These are phyloP conservation scores for Sander vitreus DNA, from an alignment of 2,113 vertebrate genomes.

Conservation along the genomic window DNA sequence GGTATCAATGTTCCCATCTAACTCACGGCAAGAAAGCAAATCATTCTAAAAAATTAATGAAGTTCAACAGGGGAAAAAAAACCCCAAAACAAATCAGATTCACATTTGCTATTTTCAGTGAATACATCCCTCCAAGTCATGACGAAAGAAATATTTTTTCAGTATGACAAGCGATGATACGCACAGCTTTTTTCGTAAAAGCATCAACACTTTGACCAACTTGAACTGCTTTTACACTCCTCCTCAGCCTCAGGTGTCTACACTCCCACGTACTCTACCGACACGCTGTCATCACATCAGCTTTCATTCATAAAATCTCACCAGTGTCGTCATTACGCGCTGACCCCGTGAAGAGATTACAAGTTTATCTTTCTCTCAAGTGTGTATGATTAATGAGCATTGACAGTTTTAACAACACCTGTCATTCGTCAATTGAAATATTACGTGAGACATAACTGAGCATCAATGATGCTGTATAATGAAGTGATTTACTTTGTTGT, in stretches of 20 bases:
- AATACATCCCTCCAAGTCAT: neutral
- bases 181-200: neutral
- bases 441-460: constrained; percentile 19
- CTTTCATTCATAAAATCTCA: constrained; percentile 55
- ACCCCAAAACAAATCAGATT: too few relatives aligned
- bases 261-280: constrained; percentile 5
- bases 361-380: constrained; percentile 7
- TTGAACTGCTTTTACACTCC: neutral
- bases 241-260: neutral
- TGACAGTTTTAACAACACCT: constrained; percentile 49
- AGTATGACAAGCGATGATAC: neutral
- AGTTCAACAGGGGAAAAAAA: too few relatives aligned
- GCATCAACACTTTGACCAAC: neutral
- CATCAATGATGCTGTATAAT: constrained; percentile 8
- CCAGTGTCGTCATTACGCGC: neutral
- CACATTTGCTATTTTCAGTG: too few relatives aligned
- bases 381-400: constrained; percentile 18
- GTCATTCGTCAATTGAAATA: constrained; percentile 23
- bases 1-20: too few relatives aligned
- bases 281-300: constrained; percentile 39
- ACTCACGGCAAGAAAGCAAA: too few relatives aligned
- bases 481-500: neutral
- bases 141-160: neutral
- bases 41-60: too few relatives aligned
- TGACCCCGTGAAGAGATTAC: constrained; percentile 17